A percentile compares a stretch with the other conserved stretches of the same genome.
Conservation (phyloP, 2,113 vertebrate species). For the Nesogale talazaci region DNA sequence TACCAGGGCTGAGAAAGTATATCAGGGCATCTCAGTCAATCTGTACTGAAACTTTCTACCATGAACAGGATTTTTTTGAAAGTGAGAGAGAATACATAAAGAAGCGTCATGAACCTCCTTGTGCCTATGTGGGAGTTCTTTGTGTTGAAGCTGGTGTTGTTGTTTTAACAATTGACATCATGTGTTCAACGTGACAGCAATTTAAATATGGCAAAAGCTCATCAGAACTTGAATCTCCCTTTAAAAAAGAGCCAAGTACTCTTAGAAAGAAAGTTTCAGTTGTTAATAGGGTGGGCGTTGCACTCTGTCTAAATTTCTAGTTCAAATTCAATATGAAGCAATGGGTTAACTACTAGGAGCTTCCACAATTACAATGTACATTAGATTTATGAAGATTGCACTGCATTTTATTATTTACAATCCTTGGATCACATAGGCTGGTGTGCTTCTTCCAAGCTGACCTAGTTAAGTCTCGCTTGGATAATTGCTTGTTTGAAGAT, state of each 20-base stretch:
- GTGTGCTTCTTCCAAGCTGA: too few relatives aligned
- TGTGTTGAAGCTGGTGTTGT: background rate
- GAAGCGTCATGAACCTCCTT: background rate
- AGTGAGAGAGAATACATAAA: background rate
- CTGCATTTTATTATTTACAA: too few relatives aligned
- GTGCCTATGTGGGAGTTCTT: background rate
- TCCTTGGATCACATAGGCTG: too few relatives aligned
- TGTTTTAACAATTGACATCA: background rate
- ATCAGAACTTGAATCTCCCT: slow-evolving; percentile 1
- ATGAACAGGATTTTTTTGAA: background rate
- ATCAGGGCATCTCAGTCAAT: background rate
- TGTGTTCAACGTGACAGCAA: background rate
- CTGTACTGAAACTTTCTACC: background rate
- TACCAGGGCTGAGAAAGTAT: background rate
- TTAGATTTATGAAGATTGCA: background rate
- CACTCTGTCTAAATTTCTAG: background rate
- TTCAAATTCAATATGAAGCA: background rate
- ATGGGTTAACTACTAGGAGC: background rate
- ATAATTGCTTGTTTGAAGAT: too few relatives aligned
- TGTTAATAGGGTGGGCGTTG: background rate
- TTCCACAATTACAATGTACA: background rate
- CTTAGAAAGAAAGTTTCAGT: background rate
- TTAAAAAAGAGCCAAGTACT: too few relatives aligned
- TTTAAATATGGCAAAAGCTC: slow-evolving; percentile 1
- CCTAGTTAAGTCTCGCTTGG: too few relatives aligned